These are phyloP conservation scores for Dryas iulia DNA, from an alignment of 1,140 invertebrate genomes.

Conservation along the genomic window DNA sequence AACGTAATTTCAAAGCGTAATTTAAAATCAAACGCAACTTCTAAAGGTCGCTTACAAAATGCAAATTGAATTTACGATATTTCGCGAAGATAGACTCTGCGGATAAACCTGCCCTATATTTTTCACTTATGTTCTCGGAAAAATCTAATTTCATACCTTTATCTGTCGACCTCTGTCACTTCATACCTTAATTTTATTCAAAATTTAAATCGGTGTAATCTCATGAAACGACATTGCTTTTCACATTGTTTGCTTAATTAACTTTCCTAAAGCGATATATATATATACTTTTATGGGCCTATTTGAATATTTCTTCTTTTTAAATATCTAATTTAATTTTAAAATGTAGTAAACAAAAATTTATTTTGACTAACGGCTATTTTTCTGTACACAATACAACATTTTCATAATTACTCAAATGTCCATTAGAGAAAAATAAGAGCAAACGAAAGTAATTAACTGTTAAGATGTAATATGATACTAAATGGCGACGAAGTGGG, in stretches of 20 bases:
- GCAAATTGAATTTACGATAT: conserved; percentile 35
- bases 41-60: conserved; percentile 22
- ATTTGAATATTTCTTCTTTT: not conserved
- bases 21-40: conserved; percentile 10
- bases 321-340: not conserved
- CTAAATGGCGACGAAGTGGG: not conserved
- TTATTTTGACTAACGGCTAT: no score
- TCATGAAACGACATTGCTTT: not conserved
- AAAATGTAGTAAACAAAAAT: no score
- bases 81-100: conserved; percentile 5
- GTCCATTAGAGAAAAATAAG: not conserved
- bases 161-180: conserved; percentile 14
- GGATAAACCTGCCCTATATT: conserved; percentile 15
- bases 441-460: not conserved
- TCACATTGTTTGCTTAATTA: not conserved
- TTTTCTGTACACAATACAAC: no score
- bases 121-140: conserved; percentile 12
- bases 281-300: not conserved
- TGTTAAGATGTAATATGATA: not conserved
- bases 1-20: not conserved
- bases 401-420: no score
- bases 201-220: not conserved
- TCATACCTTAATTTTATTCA: conserved; percentile 4
- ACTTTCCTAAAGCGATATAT: not conserved
- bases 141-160: conserved; percentile 16